A percentile compares a stretch with the other conserved stretches of the same genome.
phyloP scores from a whole-genome alignment of 2,797 vertebrate genomes.

The Sylvilagus floridanus region DNA sequence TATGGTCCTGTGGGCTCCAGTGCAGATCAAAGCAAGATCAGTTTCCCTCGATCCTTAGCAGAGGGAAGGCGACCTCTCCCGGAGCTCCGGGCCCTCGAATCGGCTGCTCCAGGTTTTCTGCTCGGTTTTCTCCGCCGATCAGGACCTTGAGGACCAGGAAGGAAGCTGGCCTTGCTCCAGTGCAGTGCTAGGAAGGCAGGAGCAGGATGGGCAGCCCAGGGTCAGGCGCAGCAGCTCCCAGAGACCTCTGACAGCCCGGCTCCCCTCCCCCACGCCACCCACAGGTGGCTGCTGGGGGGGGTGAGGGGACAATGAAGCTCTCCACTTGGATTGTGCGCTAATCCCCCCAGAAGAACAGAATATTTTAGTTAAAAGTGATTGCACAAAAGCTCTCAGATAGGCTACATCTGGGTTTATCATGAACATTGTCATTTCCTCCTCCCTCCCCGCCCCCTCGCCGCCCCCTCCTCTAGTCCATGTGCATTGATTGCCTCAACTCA shows the following conservation, averaged over 20 bases:
- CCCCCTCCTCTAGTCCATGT: not conserved
- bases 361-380: too few species aligned
- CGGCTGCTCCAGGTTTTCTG: not conserved
- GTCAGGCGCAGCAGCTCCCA: fast-evolving
- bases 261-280: too few species aligned
- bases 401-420: not conserved
- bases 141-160: not conserved
- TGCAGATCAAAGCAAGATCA: not conserved
- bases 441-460: too few species aligned
- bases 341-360: not conserved
- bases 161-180: not conserved
- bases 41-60: not conserved
- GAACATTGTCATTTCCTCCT: not conserved
- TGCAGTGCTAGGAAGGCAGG: too few species aligned
- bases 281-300: too few species aligned
- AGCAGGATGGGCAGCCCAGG: too few species aligned
- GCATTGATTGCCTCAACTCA: too few species aligned
- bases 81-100: fast-evolving
- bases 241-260: not conserved
- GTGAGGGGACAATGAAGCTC: not conserved
- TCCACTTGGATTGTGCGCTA: not conserved
- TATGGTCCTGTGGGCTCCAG: not conserved
- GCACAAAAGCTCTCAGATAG: not conserved
- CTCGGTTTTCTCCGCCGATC: not conserved
- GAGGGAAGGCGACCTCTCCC: not conserved